phyloP scores from a whole-genome alignment of 2,888 invertebrate species.

The Zootermopsis nevadensis region DNA sequence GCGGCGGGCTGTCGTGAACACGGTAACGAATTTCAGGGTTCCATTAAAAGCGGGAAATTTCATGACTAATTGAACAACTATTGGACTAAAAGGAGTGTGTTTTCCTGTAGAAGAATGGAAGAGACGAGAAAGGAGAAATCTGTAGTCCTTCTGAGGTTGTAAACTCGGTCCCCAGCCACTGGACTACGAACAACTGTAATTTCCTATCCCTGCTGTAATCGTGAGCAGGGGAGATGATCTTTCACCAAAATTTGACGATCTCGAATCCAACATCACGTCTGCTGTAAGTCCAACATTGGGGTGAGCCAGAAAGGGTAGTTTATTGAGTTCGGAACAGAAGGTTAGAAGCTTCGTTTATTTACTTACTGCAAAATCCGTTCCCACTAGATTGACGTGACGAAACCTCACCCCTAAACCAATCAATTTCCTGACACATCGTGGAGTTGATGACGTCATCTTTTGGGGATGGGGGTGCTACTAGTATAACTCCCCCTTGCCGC shows the following conservation, averaged over 20 bases:
- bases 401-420: constrained; percentile 22
- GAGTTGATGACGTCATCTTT: constrained; percentile 15
- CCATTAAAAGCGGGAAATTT: no score
- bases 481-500: background rate
- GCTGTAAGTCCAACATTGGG: background rate
- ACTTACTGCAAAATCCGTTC: constrained; percentile 39
- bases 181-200: background rate
- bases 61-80: no score
- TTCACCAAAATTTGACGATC: constrained; percentile 2
- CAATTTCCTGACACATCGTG: constrained; percentile 27
- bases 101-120: no score
- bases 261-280: background rate
- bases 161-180: background rate
- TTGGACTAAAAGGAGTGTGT: no score
- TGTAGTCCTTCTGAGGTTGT: no score
- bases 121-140: no score
- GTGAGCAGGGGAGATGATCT: background rate
- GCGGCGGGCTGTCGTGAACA: no score
- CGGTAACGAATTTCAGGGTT: no score
- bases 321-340: constrained; percentile 21
- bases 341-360: constrained; percentile 21
- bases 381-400: background rate
- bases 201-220: background rate
- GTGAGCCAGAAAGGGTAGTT: constrained; percentile 7
- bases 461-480: background rate